Base-by-base conservation (phyloP, 2,113 vertebrate species). In the Mormyrus lacerda region DNA sequence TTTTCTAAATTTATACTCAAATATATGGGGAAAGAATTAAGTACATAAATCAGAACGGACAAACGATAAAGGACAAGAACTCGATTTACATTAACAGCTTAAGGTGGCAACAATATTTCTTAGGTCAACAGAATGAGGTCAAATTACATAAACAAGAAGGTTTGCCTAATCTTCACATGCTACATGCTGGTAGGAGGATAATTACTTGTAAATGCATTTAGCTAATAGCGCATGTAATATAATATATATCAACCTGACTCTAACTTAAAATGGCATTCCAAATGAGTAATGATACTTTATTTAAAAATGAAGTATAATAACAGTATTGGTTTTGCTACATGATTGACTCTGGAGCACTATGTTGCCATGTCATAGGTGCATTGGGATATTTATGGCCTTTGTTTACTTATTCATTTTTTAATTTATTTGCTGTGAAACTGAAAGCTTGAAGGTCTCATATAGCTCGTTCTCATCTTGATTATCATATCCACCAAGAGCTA, bases 41-140 rank as follows among this genome's bases (percentile, higher is more conserved):
- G 45, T n/a, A 35, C 85, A 89, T 89, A 76, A 87, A 89, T 87
- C 89, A 69, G 87, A 87, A 87, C 50, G 31, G 39, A 87, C 45
- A 89, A 50, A 89, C 17, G 47, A 24, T 19, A 87, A 39, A 76
- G 47, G 85, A 73, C 53, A 89, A 89, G 82, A 24, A 82, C 73
- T 83, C 88, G 51, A 39, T 45, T 76, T 79, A 48, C 44, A 50
- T 69, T 45, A 87, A n/a, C 15, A 55, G 1, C 47, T 6, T 8
- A 87, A 10, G 24, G 82, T 19, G 42, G 85, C 85, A 51, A 53
- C 85, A 87, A 53, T 50, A 55, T 53, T 53, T 87, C 85, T 87
- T 35, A 51, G 15, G n/a, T 31, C 24, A 35, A 27, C 47, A 55
- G 27, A 87, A 53, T 55, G 8, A 8, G 85, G 50, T 87, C 50